Evolutionary conservation across 2,797 vertebrate species (phyloP), one percentile per base, ranked within the genome.

Genomic region (Cuniculus paca): DNA sequence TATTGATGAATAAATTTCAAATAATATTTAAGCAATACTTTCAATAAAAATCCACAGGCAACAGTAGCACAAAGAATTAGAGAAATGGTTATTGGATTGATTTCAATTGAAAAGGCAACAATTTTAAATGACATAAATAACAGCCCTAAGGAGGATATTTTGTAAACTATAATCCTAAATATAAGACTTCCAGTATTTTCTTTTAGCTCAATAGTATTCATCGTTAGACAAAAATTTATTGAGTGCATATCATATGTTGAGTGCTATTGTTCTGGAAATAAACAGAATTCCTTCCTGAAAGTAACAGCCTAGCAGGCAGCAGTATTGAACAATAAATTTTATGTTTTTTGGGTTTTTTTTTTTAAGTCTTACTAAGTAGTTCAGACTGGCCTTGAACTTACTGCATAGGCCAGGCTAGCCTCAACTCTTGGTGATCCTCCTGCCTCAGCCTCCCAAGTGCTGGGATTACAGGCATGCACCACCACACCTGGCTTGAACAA

Each of bases 141-240:
- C 8, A 79, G 31, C 77, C 26, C 74, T 95, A 58, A 70, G 16
- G 4, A 91, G 9, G 4, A 1, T 89, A 88, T 74, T 86, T 74
- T 91, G 16, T 60, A 94, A 60, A 65, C 42, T 86, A 4, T 63
- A 81, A 58, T 56, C 34, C 60, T 72, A 89, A 78, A 56, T 24
- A 89, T 50, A 91, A 93, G 20, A 82, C 16, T 91, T 95, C 26
- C 2, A 78, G 19, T 88, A 77, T 96, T 95, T 87, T 28, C 54
- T 95, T 94, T 88, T 50, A 74, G 24, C 24, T 95, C 22, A 77
- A 16, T 80, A 87, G 42, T 72, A 16, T 87, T 92, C 56, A 74
- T 88, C 13, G 70, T 20, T 45, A 39, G n/a, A 52, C 16, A 88
- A 77, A 81, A 70, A 91, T 48, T 74, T 79, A 80, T 9, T 84